Percentiles rank a stretch among this genome's conserved stretches.
These are phyloP conservation scores for Clarias macrocephalus DNA, from an alignment of 2,113 vertebrate species.

Conservation along the genomic window DNA sequence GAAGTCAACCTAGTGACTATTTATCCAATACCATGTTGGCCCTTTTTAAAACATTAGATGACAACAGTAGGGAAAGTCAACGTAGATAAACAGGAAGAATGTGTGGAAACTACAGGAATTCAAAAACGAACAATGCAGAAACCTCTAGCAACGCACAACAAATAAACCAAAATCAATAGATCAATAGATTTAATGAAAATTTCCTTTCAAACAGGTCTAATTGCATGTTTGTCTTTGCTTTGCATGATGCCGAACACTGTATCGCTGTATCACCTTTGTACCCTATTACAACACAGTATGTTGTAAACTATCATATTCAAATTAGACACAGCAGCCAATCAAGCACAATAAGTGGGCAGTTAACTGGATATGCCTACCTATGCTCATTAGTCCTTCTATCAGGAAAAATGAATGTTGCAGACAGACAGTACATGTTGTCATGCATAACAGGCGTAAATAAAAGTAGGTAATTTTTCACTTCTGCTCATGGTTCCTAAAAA, in stretches of 20 bases:
- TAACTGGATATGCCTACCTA: neutral
- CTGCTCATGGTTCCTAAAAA: neutral
- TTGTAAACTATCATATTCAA: neutral
- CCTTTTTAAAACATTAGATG: neutral
- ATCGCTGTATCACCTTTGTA: neutral
- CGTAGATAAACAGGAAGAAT: neutral
- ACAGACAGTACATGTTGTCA: neutral
- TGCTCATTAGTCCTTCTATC: neutral
- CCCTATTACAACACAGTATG: neutral
- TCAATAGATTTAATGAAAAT: neutral
- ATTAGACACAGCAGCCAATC: neutral
- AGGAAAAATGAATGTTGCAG: neutral
- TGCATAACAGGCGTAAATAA: neutral
- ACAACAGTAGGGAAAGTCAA: neutral
- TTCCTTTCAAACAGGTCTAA: neutral
- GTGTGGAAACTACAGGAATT: neutral
- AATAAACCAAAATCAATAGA: neutral
- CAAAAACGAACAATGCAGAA: neutral
- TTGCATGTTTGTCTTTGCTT: neutral
- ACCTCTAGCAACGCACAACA: neutral
- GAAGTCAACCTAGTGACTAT: neutral
- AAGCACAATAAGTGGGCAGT: neutral
- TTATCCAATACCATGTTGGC: neutral
- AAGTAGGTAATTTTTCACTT: neutral
- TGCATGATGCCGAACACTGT: neutral